Evolutionary conservation across 1,140 invertebrate genomes (phyloP).

Genomic region (Bathynomus jamesi): DNA sequence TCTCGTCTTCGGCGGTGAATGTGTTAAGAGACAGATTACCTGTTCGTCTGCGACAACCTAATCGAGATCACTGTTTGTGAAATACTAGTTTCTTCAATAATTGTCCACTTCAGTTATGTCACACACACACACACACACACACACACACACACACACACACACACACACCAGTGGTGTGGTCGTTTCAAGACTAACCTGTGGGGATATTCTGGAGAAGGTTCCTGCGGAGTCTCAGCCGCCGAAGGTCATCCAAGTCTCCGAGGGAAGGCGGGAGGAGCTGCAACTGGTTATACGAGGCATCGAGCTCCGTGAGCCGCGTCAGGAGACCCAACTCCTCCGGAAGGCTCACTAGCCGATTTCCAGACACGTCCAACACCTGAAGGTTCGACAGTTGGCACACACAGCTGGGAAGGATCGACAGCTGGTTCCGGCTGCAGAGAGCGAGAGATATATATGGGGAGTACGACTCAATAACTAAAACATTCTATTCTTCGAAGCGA

Average conservation of each 20-base stretch:
- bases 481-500: too few relatives aligned
- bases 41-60: too few relatives aligned
- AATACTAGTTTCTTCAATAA: too few relatives aligned
- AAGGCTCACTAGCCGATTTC: constrained; percentile 72
- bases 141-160: too few relatives aligned
- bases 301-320: constrained; percentile 71
- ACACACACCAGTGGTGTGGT: too few relatives aligned
- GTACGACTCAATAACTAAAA: too few relatives aligned
- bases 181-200: constrained; percentile 54
- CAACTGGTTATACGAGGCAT: constrained; percentile 87
- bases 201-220: constrained; percentile 82
- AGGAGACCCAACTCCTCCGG: constrained; percentile 84
- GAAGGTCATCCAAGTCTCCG: constrained; percentile 65
- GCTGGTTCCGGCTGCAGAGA: constrained; percentile 71
- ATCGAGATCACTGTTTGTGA: too few relatives aligned
- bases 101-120: too few relatives aligned
- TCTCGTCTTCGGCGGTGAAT: too few relatives aligned
- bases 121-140: too few relatives aligned
- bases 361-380: constrained; percentile 67
- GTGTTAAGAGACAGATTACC: too few relatives aligned
- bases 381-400: constrained; percentile 67
- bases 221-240: constrained; percentile 68
- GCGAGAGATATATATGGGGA: too few relatives aligned
- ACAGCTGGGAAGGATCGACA: constrained; percentile 69
- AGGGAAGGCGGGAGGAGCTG: constrained; percentile 74